These are phyloP conservation scores for Tretioscincus oriximinensis DNA, from an alignment of 2,113 vertebrate genomes.

Conservation along the genomic window DNA sequence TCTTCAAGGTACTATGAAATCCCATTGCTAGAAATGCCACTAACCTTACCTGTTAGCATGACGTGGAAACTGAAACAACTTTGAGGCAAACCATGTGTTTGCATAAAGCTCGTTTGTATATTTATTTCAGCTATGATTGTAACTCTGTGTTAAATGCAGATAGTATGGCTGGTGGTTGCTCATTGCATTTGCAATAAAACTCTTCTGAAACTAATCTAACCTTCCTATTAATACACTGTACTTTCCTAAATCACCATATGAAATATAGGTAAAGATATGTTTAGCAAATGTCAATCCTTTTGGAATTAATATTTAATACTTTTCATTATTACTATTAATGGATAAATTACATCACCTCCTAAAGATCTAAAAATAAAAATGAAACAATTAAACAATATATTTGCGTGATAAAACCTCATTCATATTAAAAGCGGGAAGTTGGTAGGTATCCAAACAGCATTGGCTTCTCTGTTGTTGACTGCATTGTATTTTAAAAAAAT, in stretches of 20 bases:
- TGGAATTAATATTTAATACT: background rate
- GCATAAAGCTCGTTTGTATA: no score
- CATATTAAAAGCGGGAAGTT: slow-evolving; percentile 20
- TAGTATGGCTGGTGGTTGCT: background rate
- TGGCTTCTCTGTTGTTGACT: slow-evolving; percentile 1
- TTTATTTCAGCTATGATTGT: no score
- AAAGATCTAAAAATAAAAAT: slow-evolving; percentile 19
- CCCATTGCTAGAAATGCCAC: no score
- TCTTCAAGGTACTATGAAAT: no score
- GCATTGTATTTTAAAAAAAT: background rate
- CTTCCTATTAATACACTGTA: background rate
- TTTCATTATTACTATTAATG: background rate
- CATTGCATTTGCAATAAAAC: background rate
- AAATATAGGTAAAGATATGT: background rate
- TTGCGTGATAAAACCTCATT: slow-evolving; percentile 12
- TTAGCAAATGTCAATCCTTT: background rate
- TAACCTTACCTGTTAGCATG: no score
- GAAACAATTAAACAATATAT: background rate
- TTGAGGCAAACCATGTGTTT: no score
- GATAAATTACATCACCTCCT: background rate
- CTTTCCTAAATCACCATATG: background rate
- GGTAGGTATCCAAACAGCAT: background rate
- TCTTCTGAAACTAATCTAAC: no score
- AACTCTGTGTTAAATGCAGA: background rate
- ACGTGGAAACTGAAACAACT: no score